Evolutionary conservation across 2,888 invertebrate genomes (phyloP).

Genomic region (Acleris literana): DNA sequence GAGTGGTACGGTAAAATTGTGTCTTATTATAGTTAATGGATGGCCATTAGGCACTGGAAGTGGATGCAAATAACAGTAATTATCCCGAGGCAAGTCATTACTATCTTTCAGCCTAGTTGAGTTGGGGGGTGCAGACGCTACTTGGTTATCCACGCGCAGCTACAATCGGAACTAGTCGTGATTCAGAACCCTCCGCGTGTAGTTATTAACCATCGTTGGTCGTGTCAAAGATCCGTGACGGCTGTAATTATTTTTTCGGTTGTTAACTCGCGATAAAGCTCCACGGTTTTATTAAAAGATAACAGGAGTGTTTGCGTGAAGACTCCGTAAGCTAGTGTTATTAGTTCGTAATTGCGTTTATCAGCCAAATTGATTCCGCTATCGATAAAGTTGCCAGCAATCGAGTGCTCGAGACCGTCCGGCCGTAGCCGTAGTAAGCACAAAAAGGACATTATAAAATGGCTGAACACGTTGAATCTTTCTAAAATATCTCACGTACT

Average conservation of each 20-base stretch:
- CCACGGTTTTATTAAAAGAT: conserved; percentile 56
- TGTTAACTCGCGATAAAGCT: conserved; percentile 54
- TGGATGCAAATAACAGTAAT: neutral
- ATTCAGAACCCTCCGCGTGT: conserved; percentile 46
- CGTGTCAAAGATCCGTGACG: conserved; percentile 57
- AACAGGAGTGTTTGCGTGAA: conserved; percentile 10
- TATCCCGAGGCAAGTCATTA: neutral
- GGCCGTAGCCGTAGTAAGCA: neutral
- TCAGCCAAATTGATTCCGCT: neutral
- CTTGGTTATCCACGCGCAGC: neutral
- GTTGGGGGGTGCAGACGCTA: neutral
- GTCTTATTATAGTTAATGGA: neutral
- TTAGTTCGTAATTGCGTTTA: neutral
- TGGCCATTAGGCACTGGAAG: neutral
- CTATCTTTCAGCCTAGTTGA: neutral
- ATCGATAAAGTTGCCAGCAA: neutral
- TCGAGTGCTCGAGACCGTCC: too few species aligned
- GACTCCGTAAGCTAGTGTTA: neutral
- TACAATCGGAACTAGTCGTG: neutral
- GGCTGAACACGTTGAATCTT: conserved; percentile 18
- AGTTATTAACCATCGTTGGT: conserved; percentile 47
- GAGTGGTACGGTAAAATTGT: too few species aligned
- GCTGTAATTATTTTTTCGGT: conserved; percentile 63
- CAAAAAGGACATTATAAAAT: conserved; percentile 24
- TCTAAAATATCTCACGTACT: conserved; percentile 20